A percentile compares a stretch with the other conserved stretches of the same genome.
Evolutionary conservation across 2,797 vertebrate genomes (phyloP).

Genomic region (Pteropus rufus): DNA sequence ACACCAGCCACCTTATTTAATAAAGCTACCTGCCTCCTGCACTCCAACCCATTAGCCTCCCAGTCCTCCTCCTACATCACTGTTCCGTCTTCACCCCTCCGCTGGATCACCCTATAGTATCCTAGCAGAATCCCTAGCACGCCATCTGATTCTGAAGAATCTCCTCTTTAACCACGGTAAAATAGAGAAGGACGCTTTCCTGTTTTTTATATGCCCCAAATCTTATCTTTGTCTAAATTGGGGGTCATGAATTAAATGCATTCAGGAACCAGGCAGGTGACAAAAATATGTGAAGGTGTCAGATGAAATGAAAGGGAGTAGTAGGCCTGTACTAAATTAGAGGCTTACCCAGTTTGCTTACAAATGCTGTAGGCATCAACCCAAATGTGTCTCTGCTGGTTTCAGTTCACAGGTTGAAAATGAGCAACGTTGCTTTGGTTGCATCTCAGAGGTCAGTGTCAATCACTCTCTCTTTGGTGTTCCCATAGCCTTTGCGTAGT

Average conservation of each 20-base stretch:
- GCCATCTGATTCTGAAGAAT: not conserved
- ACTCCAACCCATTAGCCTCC: not conserved
- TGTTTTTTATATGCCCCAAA: not conserved
- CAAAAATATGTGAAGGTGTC: not conserved
- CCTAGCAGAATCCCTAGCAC: not conserved
- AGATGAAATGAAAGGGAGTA: not conserved
- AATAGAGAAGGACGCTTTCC: not conserved
- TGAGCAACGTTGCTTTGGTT: not conserved
- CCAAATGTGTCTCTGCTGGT: not conserved
- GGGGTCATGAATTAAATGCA: not conserved
- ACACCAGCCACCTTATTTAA: not conserved
- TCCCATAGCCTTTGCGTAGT: not conserved
- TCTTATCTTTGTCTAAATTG: not conserved
- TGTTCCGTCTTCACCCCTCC: rapidly evolving
- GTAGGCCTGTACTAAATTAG: not conserved
- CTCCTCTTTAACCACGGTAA: not conserved
- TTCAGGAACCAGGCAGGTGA: not conserved
- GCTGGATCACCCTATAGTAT: no score
- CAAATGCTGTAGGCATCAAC: not conserved
- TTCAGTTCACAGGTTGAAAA: not conserved
- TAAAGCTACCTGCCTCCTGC: not conserved
- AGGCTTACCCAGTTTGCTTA: not conserved
- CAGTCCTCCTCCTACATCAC: not conserved
- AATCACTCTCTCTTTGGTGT: not conserved
- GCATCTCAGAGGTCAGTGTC: not conserved